Conservation (phyloP, 1,140 invertebrate species). For the Drosophila bifasciata region DNA sequence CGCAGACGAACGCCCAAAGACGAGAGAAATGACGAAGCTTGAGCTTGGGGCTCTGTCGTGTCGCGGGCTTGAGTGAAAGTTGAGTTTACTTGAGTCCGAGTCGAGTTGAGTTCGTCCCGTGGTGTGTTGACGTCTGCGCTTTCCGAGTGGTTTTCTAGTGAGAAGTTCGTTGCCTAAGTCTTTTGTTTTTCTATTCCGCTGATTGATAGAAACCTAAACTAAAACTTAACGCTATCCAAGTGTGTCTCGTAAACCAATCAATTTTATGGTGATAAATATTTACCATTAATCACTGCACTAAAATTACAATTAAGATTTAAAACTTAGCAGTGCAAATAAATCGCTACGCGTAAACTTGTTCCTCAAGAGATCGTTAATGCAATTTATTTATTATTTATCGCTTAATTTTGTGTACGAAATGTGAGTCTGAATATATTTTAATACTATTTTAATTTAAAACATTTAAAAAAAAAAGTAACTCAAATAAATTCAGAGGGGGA, state of each 20-base stretch:
- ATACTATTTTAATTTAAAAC: too few relatives aligned
- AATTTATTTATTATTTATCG: too few relatives aligned
- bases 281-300: too few relatives aligned
- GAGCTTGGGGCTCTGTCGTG: constrained; percentile 33
- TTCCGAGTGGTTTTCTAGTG: constrained; percentile 24
- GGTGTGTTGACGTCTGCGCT: constrained; percentile 15
- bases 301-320: too few relatives aligned
- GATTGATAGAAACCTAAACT: neutral
- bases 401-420: too few relatives aligned
- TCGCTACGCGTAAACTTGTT: too few relatives aligned
- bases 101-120: constrained; percentile 32
- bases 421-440: too few relatives aligned
- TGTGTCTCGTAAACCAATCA: neutral
- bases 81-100: constrained; percentile 32
- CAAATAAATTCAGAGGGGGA: too few relatives aligned
- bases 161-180: constrained; percentile 63
- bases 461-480: too few relatives aligned
- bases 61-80: constrained; percentile 59
- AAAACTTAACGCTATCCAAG: neutral
- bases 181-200: constrained; percentile 35
- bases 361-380: too few relatives aligned
- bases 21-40: constrained; percentile 28
- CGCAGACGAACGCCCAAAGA: constrained; percentile 54
- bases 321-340: too few relatives aligned
- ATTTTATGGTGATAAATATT: too few relatives aligned